phyloP scores from a whole-genome alignment of 2,797 vertebrate species.

The Pipistrellus kuhlii region DNA sequence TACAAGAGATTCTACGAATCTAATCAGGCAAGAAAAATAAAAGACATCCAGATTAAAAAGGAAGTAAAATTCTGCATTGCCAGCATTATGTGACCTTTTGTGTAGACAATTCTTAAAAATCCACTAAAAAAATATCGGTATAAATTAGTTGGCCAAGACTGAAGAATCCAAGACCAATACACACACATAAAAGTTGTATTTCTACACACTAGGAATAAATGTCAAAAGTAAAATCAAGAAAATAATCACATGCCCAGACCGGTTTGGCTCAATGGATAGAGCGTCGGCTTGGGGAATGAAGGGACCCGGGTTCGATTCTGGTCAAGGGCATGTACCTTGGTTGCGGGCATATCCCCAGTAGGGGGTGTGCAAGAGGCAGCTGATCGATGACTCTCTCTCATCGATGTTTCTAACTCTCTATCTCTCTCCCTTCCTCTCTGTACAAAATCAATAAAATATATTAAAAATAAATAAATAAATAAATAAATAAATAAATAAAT shows the following conservation, averaged over 20 bases:
- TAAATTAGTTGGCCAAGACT: neutral
- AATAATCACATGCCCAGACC: neutral
- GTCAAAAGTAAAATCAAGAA: neutral
- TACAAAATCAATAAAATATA: no score
- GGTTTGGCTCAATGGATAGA: no score
- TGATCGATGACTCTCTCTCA: no score
- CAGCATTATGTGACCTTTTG: neutral
- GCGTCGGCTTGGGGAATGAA: no score
- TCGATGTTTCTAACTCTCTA: no score
- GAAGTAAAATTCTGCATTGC: neutral
- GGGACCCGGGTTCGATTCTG: no score
- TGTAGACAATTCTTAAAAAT: neutral
- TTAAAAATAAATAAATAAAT: no score
- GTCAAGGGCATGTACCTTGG: no score
- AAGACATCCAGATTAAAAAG: neutral
- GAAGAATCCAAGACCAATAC: neutral
- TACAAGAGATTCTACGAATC: neutral
- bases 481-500: no score
- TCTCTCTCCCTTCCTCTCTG: no score
- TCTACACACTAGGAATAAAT: neutral
- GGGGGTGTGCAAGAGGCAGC: no score
- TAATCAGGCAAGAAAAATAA: slow-evolving; percentile 1
- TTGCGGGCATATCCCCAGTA: no score
- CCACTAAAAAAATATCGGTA: neutral
- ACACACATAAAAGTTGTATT: neutral